These are phyloP conservation scores for Pseudomugil tenellus DNA, from an alignment of 2,797 vertebrate genomes.

Conservation along the genomic window DNA sequence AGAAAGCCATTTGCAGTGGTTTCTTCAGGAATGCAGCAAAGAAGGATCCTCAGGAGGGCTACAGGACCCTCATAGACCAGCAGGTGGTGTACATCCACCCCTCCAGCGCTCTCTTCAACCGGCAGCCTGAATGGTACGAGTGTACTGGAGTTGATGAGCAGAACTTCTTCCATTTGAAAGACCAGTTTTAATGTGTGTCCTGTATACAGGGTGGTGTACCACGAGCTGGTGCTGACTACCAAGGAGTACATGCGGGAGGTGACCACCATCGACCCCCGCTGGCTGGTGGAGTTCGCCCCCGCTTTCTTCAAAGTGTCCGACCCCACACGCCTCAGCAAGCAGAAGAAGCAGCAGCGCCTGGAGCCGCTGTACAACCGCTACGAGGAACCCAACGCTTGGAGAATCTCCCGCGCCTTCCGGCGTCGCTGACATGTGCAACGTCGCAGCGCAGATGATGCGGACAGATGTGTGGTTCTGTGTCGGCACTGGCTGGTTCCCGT, in stretches of 20 bases:
- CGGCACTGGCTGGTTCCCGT: neutral
- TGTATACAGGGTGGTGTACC: constrained; percentile 92
- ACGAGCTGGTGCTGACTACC: constrained; percentile 96
- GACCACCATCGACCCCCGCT: constrained; percentile 97
- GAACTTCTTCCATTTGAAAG: neutral
- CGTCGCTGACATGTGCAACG: constrained; percentile 78
- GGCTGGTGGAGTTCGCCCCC: constrained; percentile 96
- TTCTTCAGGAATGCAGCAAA: constrained; percentile 98
- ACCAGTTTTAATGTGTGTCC: neutral
- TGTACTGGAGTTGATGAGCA: too few species aligned
- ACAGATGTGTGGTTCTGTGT: accelerated
- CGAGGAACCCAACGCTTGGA: constrained; percentile 98
- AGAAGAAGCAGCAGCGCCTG: constrained; percentile 97
- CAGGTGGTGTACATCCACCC: constrained; percentile 99
- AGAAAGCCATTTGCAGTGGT: constrained; percentile 98
- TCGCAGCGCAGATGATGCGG: neutral
- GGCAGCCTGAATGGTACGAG: constrained; percentile 95
- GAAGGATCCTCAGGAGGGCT: constrained; percentile 98
- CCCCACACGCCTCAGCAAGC: constrained; percentile 98
- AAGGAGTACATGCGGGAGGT: constrained; percentile 99
- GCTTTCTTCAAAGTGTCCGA: constrained; percentile 99
- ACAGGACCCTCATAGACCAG: constrained; percentile 96
- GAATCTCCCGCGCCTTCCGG: constrained; percentile 95
- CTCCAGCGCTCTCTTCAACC: constrained; percentile 97
- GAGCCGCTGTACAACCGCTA: constrained; percentile 98